These are phyloP conservation scores for Nansenia antarctica DNA, from an alignment of 2,113 vertebrate genomes.

Conservation along the genomic window DNA sequence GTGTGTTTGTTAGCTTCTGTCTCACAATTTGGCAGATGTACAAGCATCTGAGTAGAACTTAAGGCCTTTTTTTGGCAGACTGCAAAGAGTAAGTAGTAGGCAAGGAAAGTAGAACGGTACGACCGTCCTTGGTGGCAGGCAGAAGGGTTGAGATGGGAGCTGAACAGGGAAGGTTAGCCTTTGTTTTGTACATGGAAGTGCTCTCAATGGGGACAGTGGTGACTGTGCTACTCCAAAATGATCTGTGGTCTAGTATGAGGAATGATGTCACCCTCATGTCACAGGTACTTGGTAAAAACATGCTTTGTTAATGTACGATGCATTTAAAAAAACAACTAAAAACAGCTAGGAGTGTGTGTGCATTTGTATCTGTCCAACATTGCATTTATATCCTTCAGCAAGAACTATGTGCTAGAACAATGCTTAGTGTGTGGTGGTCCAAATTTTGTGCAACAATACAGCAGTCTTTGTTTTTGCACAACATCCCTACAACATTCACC, in stretches of 20 bases:
- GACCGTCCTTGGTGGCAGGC: no score
- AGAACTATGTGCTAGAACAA: not conserved
- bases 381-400: not conserved
- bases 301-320: not conserved
- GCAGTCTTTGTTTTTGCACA: not conserved
- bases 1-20: not conserved
- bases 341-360: not conserved
- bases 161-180: no score
- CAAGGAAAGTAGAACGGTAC: no score
- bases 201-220: not conserved
- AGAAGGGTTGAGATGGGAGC: no score
- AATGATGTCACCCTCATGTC: not conserved
- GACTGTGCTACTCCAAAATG: not conserved
- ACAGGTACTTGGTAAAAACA: not conserved
- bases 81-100: no score
- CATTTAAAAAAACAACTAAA: not conserved
- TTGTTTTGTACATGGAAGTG: no score
- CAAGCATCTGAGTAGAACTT: not conserved
- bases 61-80: no score
- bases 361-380: no score
- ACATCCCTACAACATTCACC: not conserved
- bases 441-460: not conserved
- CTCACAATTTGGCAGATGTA: not conserved
- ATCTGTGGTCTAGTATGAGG: not conserved
- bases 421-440: not conserved